Evolutionary conservation across 2,797 vertebrate genomes (phyloP).

Genomic region (Moxostoma hubbsi): DNA sequence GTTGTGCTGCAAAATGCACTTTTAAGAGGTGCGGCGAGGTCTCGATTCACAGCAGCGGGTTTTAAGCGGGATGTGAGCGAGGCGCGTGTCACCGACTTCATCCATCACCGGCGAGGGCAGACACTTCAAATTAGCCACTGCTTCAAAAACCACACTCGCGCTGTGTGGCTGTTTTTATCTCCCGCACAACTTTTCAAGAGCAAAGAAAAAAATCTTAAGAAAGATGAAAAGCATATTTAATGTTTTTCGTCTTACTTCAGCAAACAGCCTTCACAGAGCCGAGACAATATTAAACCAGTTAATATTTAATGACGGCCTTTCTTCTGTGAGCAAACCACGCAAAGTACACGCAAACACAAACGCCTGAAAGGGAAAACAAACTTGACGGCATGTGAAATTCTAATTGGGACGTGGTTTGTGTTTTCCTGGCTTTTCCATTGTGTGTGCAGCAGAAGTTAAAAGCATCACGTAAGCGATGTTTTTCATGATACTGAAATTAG

Average conservation of each 20-base stretch:
- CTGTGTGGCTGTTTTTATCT: slow-evolving; percentile 66
- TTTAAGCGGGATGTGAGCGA: slow-evolving; percentile 60
- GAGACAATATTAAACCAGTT: slow-evolving; percentile 87
- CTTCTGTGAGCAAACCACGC: slow-evolving; percentile 76
- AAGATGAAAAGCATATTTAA: slow-evolving; percentile 88
- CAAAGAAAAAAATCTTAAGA: slow-evolving; percentile 65
- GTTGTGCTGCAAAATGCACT: slow-evolving; percentile 66
- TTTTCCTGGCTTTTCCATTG: background rate
- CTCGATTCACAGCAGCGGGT: slow-evolving; percentile 63
- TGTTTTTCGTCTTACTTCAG: slow-evolving; percentile 76
- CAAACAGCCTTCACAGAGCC: slow-evolving; percentile 77
- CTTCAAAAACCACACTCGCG: slow-evolving; percentile 55
- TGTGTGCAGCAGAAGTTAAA: slow-evolving; percentile 17
- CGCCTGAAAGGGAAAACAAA: slow-evolving; percentile 81
- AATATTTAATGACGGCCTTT: slow-evolving; percentile 83
- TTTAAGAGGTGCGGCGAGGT: slow-evolving; percentile 61
- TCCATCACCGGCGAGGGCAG: slow-evolving; percentile 69
- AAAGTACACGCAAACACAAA: slow-evolving; percentile 70
- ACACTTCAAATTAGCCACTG: slow-evolving; percentile 65
- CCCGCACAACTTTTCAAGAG: slow-evolving; percentile 75
- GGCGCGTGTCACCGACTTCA: slow-evolving; percentile 57
- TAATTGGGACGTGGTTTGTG: slow-evolving; percentile 51
- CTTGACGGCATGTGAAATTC: slow-evolving; percentile 76
- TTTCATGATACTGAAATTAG: background rate
- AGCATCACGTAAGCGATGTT: slow-evolving; percentile 28